Conservation (phyloP, 2,888 invertebrate genomes). For the Diplazon laetatorius region DNA sequence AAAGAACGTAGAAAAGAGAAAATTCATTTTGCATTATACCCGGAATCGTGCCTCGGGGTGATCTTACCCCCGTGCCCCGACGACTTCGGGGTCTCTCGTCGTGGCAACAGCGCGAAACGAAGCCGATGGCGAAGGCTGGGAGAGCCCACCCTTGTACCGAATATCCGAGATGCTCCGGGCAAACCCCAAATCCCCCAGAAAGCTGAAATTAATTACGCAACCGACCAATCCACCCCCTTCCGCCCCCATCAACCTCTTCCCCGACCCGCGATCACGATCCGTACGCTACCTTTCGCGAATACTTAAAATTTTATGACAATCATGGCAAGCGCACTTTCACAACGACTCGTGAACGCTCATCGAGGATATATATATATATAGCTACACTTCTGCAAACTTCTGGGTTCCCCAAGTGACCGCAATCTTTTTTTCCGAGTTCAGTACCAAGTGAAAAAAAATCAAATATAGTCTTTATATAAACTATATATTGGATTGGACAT, state of each 20-base stretch:
- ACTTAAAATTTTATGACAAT: slow-evolving; percentile 61
- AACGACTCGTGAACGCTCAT: slow-evolving; percentile 11
- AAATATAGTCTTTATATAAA: too few species aligned
- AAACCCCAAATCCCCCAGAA: slow-evolving; percentile 64
- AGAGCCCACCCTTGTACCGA: slow-evolving; percentile 47
- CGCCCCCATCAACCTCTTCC: too few species aligned
- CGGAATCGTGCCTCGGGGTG: slow-evolving; percentile 67
- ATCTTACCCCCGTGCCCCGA: slow-evolving; percentile 58
- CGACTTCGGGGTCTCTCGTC: slow-evolving; percentile 50
- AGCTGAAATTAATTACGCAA: slow-evolving; percentile 69
- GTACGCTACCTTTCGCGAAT: slow-evolving; percentile 60
- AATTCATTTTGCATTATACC: slow-evolving; percentile 72
- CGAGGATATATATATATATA: too few species aligned
- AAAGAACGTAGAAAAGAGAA: slow-evolving; percentile 70
- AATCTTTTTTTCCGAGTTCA: slow-evolving; percentile 6
- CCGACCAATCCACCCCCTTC: slow-evolving; percentile 32
- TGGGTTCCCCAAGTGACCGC: slow-evolving; percentile 3
- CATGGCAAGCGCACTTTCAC: slow-evolving; percentile 34
- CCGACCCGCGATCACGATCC: too few species aligned
- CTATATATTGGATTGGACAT: too few species aligned
- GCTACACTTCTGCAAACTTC: slow-evolving; percentile 27
- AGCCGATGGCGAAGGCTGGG: slow-evolving; percentile 37
- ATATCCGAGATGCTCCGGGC: slow-evolving; percentile 52
- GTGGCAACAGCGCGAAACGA: slow-evolving; percentile 49
- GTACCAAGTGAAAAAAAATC: neutral